Evolutionary conservation across 2,113 vertebrate genomes (phyloP).

Genomic region (Poecile atricapillus): DNA sequence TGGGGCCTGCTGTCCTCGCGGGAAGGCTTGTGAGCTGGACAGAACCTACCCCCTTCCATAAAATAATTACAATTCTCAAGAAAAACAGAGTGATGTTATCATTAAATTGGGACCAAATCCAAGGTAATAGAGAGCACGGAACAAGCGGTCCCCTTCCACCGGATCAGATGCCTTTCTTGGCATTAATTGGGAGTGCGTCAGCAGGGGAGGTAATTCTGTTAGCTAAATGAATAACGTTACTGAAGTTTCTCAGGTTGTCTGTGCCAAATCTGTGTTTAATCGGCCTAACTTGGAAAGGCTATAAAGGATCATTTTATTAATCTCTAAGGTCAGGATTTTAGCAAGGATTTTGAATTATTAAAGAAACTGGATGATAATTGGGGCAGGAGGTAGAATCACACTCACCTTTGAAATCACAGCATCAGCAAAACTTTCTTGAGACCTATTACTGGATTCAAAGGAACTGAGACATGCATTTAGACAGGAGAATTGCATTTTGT

Average conservation of each 20-base stretch:
- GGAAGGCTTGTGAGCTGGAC: neutral
- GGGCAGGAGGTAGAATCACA: neutral
- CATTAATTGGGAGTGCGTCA: constrained; percentile 56
- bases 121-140: neutral
- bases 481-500: neutral
- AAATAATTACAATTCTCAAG: neutral
- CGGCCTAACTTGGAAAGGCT: constrained; percentile 21
- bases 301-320: constrained; percentile 48
- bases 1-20: neutral
- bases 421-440: constrained; percentile 32
- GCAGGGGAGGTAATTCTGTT: constrained; percentile 45
- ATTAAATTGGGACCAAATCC: constrained; percentile 26
- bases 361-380: constrained; percentile 42
- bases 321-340: constrained; percentile 45
- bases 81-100: constrained; percentile 11
- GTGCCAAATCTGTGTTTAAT: constrained; percentile 56
- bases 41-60: neutral
- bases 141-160: constrained; percentile 32
- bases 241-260: constrained; percentile 42
- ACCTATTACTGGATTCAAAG: constrained; percentile 7
- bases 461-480: neutral
- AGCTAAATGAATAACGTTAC: constrained; percentile 45
- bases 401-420: neutral
- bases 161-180: constrained; percentile 59
- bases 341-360: constrained; percentile 48